phyloP scores from a whole-genome alignment of 2,797 vertebrate species.

The Anabas testudineus region DNA sequence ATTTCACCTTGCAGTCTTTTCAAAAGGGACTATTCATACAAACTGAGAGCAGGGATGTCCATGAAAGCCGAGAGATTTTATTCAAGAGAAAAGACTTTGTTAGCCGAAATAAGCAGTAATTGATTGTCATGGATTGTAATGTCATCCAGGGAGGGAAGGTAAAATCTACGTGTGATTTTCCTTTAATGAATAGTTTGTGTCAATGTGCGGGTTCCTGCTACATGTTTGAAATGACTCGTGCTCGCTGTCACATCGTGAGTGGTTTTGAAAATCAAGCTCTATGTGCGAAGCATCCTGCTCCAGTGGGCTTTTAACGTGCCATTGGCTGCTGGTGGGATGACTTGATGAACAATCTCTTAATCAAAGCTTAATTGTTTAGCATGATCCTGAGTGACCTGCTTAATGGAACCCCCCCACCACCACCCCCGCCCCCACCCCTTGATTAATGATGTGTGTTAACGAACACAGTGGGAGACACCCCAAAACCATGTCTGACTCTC shows the following conservation, averaged over 20 bases:
- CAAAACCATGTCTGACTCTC: conserved; percentile 74
- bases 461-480: conserved; percentile 81
- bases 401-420: conserved; percentile 78
- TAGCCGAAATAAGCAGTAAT: conserved; percentile 50
- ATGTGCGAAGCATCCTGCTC: conserved; percentile 25
- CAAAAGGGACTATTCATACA: conserved; percentile 61
- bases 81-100: conserved; percentile 51
- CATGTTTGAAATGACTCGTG: conserved; percentile 51
- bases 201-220: conserved; percentile 2
- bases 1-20: conserved; percentile 71
- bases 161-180: conserved; percentile 33
- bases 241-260: no score
- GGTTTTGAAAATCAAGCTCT: conserved; percentile 26
- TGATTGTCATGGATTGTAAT: conserved; percentile 59
- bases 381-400: conserved; percentile 83
- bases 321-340: conserved; percentile 58
- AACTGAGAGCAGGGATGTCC: conserved; percentile 48
- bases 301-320: conserved; percentile 47
- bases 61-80: conserved; percentile 61
- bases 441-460: conserved; percentile 86
- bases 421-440: conserved; percentile 68
- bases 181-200: conserved; percentile 20
- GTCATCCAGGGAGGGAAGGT: conserved; percentile 26
- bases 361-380: conserved; percentile 86
- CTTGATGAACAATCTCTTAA: conserved; percentile 86